Percentiles rank a stretch among this genome's conserved stretches.
Evolutionary conservation across 2,113 vertebrate genomes (phyloP).

Genomic region (Myotis brandtii): DNA sequence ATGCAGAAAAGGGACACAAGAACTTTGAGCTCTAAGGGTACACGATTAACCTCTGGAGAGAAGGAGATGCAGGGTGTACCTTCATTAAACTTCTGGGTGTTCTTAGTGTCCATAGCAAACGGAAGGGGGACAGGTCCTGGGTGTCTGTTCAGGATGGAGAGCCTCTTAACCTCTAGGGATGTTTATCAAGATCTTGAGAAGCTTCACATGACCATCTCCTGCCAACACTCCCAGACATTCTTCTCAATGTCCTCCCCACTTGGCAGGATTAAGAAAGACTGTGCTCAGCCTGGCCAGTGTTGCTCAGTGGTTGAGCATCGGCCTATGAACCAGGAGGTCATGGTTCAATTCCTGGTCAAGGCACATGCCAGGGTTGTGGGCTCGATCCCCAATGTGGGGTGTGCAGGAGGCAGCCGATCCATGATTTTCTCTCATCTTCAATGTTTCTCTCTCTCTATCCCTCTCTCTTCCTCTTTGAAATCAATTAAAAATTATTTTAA

Average conservation of each 20-base stretch:
- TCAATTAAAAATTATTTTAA: too few species aligned
- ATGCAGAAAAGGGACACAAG: not conserved
- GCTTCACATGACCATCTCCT: not conserved
- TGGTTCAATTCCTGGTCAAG: too few species aligned
- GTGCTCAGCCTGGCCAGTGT: too few species aligned
- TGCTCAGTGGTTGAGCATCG: too few species aligned
- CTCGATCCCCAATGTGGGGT: too few species aligned
- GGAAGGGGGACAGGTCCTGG: not conserved
- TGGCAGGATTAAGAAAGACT: not conserved
- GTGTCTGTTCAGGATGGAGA: not conserved
- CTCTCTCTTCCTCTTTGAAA: too few species aligned
- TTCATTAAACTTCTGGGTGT: not conserved
- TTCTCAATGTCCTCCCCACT: not conserved
- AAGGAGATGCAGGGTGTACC: accelerated
- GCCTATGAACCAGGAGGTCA: too few species aligned
- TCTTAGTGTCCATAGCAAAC: not conserved
- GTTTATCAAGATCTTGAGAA: not conserved
- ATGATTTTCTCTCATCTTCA: too few species aligned
- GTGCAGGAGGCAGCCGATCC: too few species aligned
- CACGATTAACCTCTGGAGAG: not conserved
- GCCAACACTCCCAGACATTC: not conserved
- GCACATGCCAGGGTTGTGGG: too few species aligned
- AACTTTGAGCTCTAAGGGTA: accelerated
- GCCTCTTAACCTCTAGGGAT: not conserved
- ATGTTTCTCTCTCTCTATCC: too few species aligned